Percentiles rank a stretch among this genome's conserved stretches.
Conservation (phyloP, 2,113 vertebrate species). For the Carollia perspicillata region DNA sequence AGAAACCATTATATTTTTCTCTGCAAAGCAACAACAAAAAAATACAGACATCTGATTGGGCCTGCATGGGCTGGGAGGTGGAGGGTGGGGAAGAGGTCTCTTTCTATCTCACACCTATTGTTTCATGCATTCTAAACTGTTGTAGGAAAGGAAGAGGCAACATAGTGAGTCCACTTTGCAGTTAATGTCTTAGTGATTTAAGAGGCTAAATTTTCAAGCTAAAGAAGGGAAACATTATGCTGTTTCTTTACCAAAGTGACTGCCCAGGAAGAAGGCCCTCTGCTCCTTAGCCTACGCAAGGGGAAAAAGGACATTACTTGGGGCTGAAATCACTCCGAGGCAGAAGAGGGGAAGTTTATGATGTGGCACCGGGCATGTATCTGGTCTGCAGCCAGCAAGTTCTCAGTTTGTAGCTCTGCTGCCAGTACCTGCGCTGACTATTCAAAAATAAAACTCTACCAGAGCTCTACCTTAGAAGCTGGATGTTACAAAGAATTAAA, state of each 20-base stretch:
- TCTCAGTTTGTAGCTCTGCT: constrained; percentile 54
- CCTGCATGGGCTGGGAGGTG: neutral
- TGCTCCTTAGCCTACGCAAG: constrained; percentile 45
- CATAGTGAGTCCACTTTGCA: constrained; percentile 36
- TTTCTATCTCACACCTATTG: constrained; percentile 50
- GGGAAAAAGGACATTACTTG: constrained; percentile 53
- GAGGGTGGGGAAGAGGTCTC: neutral
- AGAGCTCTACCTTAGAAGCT: constrained; percentile 17
- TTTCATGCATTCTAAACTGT: constrained; percentile 7
- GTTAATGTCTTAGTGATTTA: constrained; percentile 40
- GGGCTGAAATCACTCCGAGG: constrained; percentile 54
- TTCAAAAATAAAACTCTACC: constrained; percentile 63
- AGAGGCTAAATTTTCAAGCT: constrained; percentile 47
- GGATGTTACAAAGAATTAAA: constrained; percentile 52
- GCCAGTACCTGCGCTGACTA: constrained; percentile 55
- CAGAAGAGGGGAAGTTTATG: constrained; percentile 49
- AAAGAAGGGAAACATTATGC: constrained; percentile 27
- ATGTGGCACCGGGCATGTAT: constrained; percentile 52
- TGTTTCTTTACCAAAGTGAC: constrained; percentile 52
- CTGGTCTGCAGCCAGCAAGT: constrained; percentile 58
- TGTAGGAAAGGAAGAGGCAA: constrained; percentile 10
- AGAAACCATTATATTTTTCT: constrained; percentile 35
- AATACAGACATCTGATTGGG: constrained; percentile 37
- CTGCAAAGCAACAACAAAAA: constrained; percentile 8
- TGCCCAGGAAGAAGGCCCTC: constrained; percentile 63